These are phyloP conservation scores for Drosophila repleta DNA, from an alignment of 1,140 invertebrate species.

Conservation along the genomic window DNA sequence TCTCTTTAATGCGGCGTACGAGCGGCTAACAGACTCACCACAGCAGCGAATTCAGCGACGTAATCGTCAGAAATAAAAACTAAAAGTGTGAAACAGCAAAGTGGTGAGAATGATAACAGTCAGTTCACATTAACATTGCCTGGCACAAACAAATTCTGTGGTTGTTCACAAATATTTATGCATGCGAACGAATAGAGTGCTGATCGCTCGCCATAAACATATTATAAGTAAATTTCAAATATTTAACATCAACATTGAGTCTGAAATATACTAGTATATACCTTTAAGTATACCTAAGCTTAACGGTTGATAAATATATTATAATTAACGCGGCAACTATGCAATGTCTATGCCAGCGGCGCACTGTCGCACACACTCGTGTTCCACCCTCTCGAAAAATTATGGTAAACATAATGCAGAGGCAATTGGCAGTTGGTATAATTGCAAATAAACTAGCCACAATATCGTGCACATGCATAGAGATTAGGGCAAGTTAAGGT, in stretches of 20 bases:
- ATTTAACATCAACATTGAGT: no score
- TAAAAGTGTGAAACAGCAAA: conserved; percentile 4
- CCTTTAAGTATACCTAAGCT: conserved; percentile 7
- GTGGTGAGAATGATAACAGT: conserved; percentile 25
- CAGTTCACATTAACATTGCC: conserved; percentile 5
- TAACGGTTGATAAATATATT: conserved; percentile 52
- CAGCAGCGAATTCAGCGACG: conserved; percentile 7
- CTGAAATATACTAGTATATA: no score
- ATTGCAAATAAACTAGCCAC: conserved; percentile 66
- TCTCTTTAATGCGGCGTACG: conserved; percentile 14
- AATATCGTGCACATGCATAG: conserved; percentile 27
- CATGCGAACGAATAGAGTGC: no score
- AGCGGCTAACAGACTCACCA: conserved; percentile 5
- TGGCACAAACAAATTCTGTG: not conserved
- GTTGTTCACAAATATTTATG: no score
- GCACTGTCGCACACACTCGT: not conserved
- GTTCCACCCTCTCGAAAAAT: conserved; percentile 10
- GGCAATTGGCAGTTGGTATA: conserved; percentile 58
- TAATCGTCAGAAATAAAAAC: conserved; percentile 22
- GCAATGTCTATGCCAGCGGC: no score
- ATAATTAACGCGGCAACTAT: not conserved
- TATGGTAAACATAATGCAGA: conserved; percentile 62
- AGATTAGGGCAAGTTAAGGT: conserved; percentile 42
- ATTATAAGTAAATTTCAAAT: no score
- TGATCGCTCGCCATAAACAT: no score